Conservation (phyloP, 1,140 invertebrate species). For the Pseudomyrmex dendroicus region DNA sequence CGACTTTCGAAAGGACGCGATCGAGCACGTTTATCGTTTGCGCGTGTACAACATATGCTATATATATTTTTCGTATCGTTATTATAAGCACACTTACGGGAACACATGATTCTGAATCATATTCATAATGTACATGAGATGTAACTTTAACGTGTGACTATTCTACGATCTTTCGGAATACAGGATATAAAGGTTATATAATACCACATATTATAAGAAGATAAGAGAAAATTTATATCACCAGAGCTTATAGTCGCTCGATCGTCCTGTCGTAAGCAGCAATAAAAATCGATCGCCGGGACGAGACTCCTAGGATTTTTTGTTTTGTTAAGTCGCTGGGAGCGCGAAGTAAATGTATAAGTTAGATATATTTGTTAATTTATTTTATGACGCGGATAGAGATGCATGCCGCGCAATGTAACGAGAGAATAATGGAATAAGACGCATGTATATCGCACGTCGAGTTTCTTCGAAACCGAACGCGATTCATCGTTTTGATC, state of each 20-base stretch:
- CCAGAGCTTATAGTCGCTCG: conserved; percentile 48
- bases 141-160: conserved; percentile 41
- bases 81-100: conserved; percentile 39
- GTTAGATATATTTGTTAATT: conserved; percentile 48
- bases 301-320: conserved; percentile 37
- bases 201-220: not conserved
- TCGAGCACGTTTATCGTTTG: conserved; percentile 51
- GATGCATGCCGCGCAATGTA: conserved; percentile 23
- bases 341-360: conserved; percentile 26
- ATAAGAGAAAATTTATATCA: conserved; percentile 43
- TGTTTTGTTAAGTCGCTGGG: conserved; percentile 14
- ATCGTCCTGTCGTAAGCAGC: not conserved
- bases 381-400: conserved; percentile 23
- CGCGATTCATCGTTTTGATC: not conserved
- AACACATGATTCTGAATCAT: conserved; percentile 39
- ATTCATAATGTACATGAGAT: not conserved
- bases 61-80: conserved; percentile 59
- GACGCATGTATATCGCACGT: not conserved
- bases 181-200: not conserved
- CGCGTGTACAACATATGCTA: conserved; percentile 44
- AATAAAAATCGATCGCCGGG: not conserved
- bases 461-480: conserved; percentile 34
- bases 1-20: not conserved
- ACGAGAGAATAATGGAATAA: not conserved
- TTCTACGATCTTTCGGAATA: conserved; percentile 10